Evolutionary conservation across 1,140 invertebrate genomes (phyloP).

Genomic region (Formica selysi): DNA sequence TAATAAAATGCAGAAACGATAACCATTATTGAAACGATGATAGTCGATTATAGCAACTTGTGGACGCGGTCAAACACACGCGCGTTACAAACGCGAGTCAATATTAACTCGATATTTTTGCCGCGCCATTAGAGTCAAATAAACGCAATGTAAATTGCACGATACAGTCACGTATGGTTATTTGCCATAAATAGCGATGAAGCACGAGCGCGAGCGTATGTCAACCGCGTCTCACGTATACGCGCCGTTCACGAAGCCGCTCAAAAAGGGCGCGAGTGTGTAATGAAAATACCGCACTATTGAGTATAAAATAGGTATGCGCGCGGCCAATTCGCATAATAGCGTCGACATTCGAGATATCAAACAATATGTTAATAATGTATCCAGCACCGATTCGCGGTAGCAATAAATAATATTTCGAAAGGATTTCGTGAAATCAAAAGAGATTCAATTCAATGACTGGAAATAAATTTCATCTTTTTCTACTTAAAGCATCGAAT

Average conservation of each 20-base stretch:
- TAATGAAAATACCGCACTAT: conserved; percentile 66
- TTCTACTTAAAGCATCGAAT: neutral
- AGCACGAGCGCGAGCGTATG: conserved; percentile 67
- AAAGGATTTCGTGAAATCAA: neutral
- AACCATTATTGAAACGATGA: conserved; percentile 39
- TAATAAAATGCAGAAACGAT: conserved; percentile 35
- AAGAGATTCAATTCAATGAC: neutral
- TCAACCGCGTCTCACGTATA: conserved; percentile 61
- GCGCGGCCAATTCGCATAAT: conserved; percentile 43
- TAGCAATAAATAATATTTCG: neutral
- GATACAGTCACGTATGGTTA: conserved; percentile 72
- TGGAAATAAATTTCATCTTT: neutral
- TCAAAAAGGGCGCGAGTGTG: conserved; percentile 68
- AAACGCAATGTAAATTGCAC: conserved; percentile 76
- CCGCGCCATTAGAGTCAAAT: conserved; percentile 67
- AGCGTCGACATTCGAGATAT: conserved; percentile 38
- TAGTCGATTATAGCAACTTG: conserved; percentile 53
- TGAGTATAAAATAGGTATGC: conserved; percentile 65
- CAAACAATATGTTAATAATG: conserved; percentile 59
- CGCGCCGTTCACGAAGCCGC: conserved; percentile 24
- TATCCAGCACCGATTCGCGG: neutral
- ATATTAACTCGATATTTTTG: conserved; percentile 70
- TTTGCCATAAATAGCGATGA: conserved; percentile 73
- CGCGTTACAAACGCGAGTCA: conserved; percentile 53
- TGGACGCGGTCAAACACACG: conserved; percentile 15